Conservation (phyloP, 92 coral and sea anemone genomes). For the Meandrina meandrites region DNA sequence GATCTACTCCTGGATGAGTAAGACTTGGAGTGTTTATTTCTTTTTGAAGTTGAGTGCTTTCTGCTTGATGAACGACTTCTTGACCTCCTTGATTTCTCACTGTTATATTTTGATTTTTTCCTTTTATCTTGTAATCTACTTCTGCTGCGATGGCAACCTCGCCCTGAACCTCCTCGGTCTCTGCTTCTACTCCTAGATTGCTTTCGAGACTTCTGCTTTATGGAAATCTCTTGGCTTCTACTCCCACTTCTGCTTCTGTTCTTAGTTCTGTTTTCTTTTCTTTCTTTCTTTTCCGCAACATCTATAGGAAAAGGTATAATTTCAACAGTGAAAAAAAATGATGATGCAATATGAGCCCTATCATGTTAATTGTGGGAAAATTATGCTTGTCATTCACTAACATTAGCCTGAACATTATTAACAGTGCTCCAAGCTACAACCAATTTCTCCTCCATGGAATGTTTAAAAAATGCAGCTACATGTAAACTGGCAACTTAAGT, state of each 20-base stretch:
- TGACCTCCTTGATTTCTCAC: conserved; percentile 21
- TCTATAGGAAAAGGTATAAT: neutral
- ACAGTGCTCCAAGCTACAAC: no score
- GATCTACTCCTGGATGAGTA: conserved; percentile 20
- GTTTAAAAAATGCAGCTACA: no score
- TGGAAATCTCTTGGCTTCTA: conserved; percentile 6
- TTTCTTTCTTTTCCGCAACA: conserved; percentile 15
- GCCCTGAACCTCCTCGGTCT: conserved; percentile 17
- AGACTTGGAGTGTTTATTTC: neutral
- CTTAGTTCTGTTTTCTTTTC: conserved; percentile 5
- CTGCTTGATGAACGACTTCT: conserved; percentile 30
- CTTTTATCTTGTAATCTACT: conserved; percentile 21
- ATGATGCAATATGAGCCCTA: neutral
- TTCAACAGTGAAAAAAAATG: neutral
- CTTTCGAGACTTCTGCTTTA: neutral
- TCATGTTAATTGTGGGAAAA: neutral
- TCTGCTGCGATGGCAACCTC: neutral
- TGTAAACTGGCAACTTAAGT: no score
- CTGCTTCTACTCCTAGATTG: conserved; percentile 35
- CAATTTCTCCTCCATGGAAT: no score
- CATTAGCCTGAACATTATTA: no score
- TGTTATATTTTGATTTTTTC: neutral
- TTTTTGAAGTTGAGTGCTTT: conserved; percentile 11
- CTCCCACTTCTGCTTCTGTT: conserved; percentile 2
- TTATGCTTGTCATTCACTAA: neutral